Evolutionary conservation across 2,797 vertebrate genomes (phyloP), one percentile per base, ranked within the genome.

Genomic region (Ctenochaetus hawaiiensis): DNA sequence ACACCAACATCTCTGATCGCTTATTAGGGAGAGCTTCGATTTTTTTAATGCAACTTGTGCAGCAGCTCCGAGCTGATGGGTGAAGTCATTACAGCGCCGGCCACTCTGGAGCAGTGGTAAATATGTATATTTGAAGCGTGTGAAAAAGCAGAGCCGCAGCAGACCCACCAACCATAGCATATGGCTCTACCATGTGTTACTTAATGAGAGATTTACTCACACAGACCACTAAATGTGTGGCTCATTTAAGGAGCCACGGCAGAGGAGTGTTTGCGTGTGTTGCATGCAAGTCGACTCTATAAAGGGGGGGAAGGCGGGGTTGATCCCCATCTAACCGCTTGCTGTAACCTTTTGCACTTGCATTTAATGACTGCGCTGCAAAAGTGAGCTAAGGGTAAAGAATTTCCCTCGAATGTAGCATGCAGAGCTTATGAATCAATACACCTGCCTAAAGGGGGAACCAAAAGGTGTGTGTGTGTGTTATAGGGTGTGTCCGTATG

Each of bases 151-250:
- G 85, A 87, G 85, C 83, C 72, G 70, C 87, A 54, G 84, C 87
- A 90, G 87, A 86, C 89, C 89, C 90, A 92, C 81, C 89, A 79
- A 90, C 84, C 87, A 30, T 64, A 77, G 92, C 92, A 92, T 94
- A 94, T 94, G 94, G 94, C 92, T 90, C 83, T 81, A 81, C 89
- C 91, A 91, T 94, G 93, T 94, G 94, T 92, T 93, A 82, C 85
- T 94, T 91, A 92, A 94, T 88, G 91, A 94, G 93, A 90, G 91
- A 93, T 92, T 94, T 94, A 95, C 93, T 93, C 92, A 89, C 92
- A 91, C 89, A 91, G 83, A 94, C 94, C 93, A 69, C 93, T 91
- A 94, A 95, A 93, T 90, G 92, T 92, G 92, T 83, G 93, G 88
- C 92, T 93, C 82, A 57, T 91, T 95, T 92, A 87, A 82, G 92